Evolutionary conservation across 2,888 invertebrate genomes (phyloP), one percentile per base, ranked within the genome.

Genomic region (Cyaniris semiargus): DNA sequence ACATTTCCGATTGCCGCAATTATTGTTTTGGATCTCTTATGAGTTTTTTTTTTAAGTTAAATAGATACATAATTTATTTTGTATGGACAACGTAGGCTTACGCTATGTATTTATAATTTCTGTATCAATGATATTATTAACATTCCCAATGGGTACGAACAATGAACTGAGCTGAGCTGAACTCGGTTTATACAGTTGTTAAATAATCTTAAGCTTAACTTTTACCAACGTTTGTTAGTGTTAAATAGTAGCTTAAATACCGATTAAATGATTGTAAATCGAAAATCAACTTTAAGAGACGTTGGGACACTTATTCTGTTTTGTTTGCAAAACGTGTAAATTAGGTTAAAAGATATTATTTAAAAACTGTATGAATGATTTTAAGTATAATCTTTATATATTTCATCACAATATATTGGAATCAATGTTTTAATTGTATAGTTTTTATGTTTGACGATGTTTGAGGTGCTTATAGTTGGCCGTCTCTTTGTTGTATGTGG

Each of bases 71-170:
- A 89, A 90, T 90, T 91, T 92, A 90, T 90, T 89, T 85, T 82
- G 82, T 87, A 86, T 84, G 81, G 86, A 85, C 88, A 89, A 87
- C 89, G 27, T 74, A 53, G 48, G 89, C 87, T 85, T 86, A 85
- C 86, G 83, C 87, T 86, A 82, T 83, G 84, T 91, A 89, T 93
- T 93, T 93, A 93, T 93, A 92, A 93, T 93, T 93, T 93, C 93
- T 93, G 93, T 93, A 93, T 90, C 93, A 90, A 92, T 88, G 81
- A 83, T 80, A 79, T 84, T 79, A 86, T 80, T 84, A 80, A 89
- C 88, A 89, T 90, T 90, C 88, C 88, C 86, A 83, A 80, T 80
- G 77, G 74, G 44, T 78, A 77, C 85, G 87, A 89, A 87, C 86
- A 87, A 88, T 84, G 82, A 84, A 84, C 84, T 48, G 85, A 85